Conservation (phyloP, 2,888 invertebrate genomes). For the Rutpela maculata region DNA sequence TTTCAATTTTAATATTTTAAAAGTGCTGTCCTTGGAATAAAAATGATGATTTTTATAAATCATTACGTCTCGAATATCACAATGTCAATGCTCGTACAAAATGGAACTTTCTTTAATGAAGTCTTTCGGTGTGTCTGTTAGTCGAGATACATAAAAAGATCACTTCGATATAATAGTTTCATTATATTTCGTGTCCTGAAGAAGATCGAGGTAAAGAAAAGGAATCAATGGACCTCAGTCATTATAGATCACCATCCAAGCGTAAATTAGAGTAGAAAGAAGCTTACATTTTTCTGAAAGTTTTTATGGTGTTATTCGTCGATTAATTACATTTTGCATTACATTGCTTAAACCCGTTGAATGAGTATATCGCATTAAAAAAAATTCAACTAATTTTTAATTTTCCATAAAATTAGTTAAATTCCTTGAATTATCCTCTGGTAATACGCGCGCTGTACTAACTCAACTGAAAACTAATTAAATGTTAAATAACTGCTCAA, state of each 20-base stretch:
- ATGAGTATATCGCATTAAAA: neutral
- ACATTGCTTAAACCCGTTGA: neutral
- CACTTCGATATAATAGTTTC: slow-evolving; percentile 1
- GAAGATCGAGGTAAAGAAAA: neutral
- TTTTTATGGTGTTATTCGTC: neutral
- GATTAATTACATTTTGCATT: neutral
- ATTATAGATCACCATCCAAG: slow-evolving; percentile 3
- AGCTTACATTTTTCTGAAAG: neutral
- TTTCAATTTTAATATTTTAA: neutral
- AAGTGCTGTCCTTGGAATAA: neutral
- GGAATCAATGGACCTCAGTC: slow-evolving; percentile 23
- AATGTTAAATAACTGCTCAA: neutral
- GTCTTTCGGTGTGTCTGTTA: neutral
- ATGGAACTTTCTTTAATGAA: neutral
- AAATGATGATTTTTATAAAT: neutral
- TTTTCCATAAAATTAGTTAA: slow-evolving; percentile 9
- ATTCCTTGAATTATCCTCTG: neutral
- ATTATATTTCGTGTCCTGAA: slow-evolving; percentile 14
- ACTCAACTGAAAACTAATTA: neutral
- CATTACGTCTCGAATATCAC: neutral
- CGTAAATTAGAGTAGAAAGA: slow-evolving; percentile 17
- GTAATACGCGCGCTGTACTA: neutral
- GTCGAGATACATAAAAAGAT: neutral
- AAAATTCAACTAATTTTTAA: neutral
- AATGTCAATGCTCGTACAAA: neutral